Conservation (phyloP, 2,797 vertebrate genomes). For the Acanthornis magna region DNA sequence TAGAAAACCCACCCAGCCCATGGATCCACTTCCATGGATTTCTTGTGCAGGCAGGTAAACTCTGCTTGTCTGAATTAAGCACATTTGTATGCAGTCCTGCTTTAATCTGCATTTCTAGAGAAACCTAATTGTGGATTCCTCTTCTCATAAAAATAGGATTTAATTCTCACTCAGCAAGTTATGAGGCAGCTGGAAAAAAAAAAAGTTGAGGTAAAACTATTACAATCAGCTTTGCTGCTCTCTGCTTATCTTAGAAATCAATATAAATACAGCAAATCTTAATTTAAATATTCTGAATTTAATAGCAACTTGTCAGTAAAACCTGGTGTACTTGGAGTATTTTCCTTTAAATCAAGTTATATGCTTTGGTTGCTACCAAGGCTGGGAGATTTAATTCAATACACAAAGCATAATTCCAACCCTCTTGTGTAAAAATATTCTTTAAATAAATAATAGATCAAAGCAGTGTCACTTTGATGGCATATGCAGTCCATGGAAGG, state of each 20-base stretch:
- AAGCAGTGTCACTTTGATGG: slow-evolving; percentile 47
- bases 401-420: slow-evolving; percentile 60
- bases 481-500: neutral
- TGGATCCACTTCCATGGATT: fast-evolving
- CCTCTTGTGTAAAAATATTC: slow-evolving; percentile 45
- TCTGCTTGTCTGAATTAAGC: neutral
- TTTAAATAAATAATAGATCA: slow-evolving; percentile 69
- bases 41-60: neutral
- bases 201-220: neutral
- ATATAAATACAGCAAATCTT: slow-evolving; percentile 9
- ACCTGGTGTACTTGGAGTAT: neutral
- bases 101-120: neutral
- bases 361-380: slow-evolving; percentile 27
- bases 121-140: neutral
- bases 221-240: neutral
- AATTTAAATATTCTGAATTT: slow-evolving; percentile 39
- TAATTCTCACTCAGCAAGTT: slow-evolving; percentile 44
- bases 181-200: neutral
- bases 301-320: slow-evolving; percentile 47
- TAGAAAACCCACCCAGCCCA: neutral
- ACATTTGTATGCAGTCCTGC: neutral
- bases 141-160: slow-evolving; percentile 21
- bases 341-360: slow-evolving; percentile 63
- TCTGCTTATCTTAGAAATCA: slow-evolving; percentile 12
- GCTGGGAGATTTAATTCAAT: slow-evolving; percentile 59